Base-by-base conservation (phyloP, 64 coral and sea anemone genomes). In the Hydrozoanthus tunicans region DNA sequence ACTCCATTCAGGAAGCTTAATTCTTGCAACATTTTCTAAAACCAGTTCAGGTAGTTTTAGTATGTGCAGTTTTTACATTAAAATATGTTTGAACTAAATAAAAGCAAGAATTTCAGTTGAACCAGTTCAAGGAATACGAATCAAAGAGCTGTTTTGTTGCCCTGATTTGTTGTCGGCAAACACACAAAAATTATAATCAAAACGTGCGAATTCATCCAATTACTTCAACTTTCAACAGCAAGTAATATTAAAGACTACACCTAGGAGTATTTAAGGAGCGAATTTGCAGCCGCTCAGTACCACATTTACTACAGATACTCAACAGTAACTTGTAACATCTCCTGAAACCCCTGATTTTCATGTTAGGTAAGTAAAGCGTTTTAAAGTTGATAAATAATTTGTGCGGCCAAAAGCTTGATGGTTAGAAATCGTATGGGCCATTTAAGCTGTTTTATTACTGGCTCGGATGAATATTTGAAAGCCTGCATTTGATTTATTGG, bases 151-250 rank as follows among this genome's bases (percentile, higher is more conserved):
- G 20, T 57, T 73, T 74, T 74, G 26, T 74, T 60, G 59, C 55
- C 53, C 58, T 88, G 68, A 73, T 61, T 74, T 88, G 84, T 59
- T 88, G 68, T 56, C 84, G 84, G 69, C 69, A 88, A 13, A 59
- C 56, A 88, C 60, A 68, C 17, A 55, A 58, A 43, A 85, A 67
- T 88, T 88, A 56, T 56, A 88, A 86, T 86, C 32, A 86, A 88
- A 74, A 74, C 60, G 67, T 59, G 69, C 58, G 61, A 88, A 72
- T 88, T 75, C 70, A 88, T 88, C 84, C 84, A 88, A 88, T 88
- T 88, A 88, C 55, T n/a, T 75, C 1, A 59, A 74, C 84, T 88
- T 88, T 88, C 84, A 88, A 88, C 84, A 88, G 69, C 84, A 88
- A 75, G 53, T 88, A 88, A 88, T 88, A 74, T 88, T 73, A 75